phyloP scores from a whole-genome alignment of 2,888 invertebrate genomes.

The Stenotaenia linearis region DNA sequence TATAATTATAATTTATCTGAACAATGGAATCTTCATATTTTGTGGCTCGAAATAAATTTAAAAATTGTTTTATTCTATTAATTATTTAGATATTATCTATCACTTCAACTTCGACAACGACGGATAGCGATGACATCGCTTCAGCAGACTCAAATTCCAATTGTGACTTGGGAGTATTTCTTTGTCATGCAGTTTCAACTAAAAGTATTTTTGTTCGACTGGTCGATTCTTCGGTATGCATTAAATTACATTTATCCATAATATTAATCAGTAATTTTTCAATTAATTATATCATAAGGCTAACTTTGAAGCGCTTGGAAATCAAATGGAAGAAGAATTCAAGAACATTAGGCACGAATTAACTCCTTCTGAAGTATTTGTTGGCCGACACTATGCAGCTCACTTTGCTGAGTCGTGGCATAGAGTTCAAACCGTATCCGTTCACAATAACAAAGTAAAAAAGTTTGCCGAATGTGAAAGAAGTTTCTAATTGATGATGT shows the following conservation, averaged over 20 bases:
- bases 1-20: too few relatives aligned
- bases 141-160: too few relatives aligned
- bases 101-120: too few relatives aligned
- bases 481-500: too few relatives aligned
- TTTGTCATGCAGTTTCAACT: background rate
- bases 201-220: background rate
- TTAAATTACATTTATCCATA: background rate
- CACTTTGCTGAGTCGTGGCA: background rate
- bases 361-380: background rate
- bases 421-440: background rate
- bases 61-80: too few relatives aligned
- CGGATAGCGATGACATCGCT: too few relatives aligned
- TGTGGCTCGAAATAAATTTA: too few relatives aligned
- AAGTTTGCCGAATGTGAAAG: too few relatives aligned
- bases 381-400: background rate
- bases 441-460: background rate
- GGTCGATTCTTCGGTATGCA: background rate
- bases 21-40: too few relatives aligned
- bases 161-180: background rate
- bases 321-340: background rate
- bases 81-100: too few relatives aligned
- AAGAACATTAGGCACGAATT: background rate
- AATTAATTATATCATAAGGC: background rate
- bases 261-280: background rate
- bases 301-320: background rate